Base-by-base conservation (phyloP, 1,140 invertebrate species). In the Zelostemma sp. region DNA sequence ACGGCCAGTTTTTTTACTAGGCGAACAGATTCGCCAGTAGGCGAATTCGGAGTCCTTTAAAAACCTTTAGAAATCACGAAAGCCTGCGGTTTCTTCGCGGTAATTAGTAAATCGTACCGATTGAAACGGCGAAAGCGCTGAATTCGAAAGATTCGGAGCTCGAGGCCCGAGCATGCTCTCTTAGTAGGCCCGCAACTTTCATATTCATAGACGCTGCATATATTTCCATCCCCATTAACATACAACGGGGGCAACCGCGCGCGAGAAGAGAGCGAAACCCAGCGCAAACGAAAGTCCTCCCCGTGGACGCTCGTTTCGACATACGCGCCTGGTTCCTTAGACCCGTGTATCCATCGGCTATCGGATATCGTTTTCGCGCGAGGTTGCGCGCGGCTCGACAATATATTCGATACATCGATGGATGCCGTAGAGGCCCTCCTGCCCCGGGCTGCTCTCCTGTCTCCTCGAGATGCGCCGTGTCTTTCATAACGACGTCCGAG, bases 1-100 rank as follows among this genome's bases (percentile, higher is more conserved):
- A 75, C 79, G 83, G 84, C 82, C 84, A 86, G 84, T 79, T 83
- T 83, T n/a, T 81, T 77, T 84, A 85, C 65, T 82, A 85, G 75
- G 76, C 73, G 63, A 83, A 50, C 82, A 84, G 78, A 82, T 81
- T 77, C 72, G 49, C 51, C 74, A 75, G 74, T 58, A 61, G 63
- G 70, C 31, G 65, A 77, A 43, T 43, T 53, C n/a, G n/a, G n/a
- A n/a, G n/a, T n/a, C n/a, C n/a, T n/a, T n/a, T n/a, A n/a, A n/a
- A n/a, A n/a, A n/a, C n/a, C n/a, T n/a, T n/a, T n/a, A n/a, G n/a
- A n/a, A n/a, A n/a, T n/a, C n/a, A n/a, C n/a, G 25, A 40, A 40
- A 40, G 35, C 35, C 11, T 40, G 25, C 25, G 25, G 25, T n/a
- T n/a, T n/a, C n/a, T n/a, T n/a, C n/a, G n/a, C n/a, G n/a, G n/a